Evolutionary conservation across 2,888 invertebrate species (phyloP), one percentile per base, ranked within the genome.

Genomic region (Sphinx pinastri): DNA sequence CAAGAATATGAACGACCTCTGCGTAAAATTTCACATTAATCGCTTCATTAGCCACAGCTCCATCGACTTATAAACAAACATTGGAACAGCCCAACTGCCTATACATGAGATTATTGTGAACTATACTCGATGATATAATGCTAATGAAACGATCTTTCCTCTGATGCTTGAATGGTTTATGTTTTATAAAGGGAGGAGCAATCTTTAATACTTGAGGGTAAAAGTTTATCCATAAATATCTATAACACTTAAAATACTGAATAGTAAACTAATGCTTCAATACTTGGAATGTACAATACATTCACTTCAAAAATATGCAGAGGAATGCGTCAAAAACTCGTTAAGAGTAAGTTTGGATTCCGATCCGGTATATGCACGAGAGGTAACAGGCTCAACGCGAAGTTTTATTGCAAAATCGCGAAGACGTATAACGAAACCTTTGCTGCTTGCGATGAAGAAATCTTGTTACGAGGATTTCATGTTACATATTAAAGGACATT

Each of bases 101-200:
- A 5, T 47, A 49, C 63, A 63, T 63, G 63, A 47, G 63, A 63
- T 63, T 63, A 47, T 63, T 63, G 63, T 63, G 63, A 63, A 63
- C 63, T 63, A 63, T 63, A 63, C 49, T 49, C 12, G 63, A 63
- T 63, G 47, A 63, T 63, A 63, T 63, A 63, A 63, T 63, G 63
- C 47, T 63, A 63, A 63, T 63, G 19, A 63, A 63, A 49, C 49
- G 63, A 63, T 16, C 63, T 63, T 63, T 49, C 19, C 19, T 12
- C 19, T 19, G 49, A 63, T 19, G 63, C 19, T 63, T 49, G 49
- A 63, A 47, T 63, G 63, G 63, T 63, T 63, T 63, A 49, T 49
- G 63, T 63, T 63, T 63, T 49, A 63, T 63, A 63, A 47, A 63
- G 19, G 47, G 45, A 60, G 47, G 47, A 47, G 49, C 19, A 63